These are phyloP conservation scores for Ceratothoa steindachneri DNA, from an alignment of 2,888 invertebrate genomes.

Conservation along the genomic window DNA sequence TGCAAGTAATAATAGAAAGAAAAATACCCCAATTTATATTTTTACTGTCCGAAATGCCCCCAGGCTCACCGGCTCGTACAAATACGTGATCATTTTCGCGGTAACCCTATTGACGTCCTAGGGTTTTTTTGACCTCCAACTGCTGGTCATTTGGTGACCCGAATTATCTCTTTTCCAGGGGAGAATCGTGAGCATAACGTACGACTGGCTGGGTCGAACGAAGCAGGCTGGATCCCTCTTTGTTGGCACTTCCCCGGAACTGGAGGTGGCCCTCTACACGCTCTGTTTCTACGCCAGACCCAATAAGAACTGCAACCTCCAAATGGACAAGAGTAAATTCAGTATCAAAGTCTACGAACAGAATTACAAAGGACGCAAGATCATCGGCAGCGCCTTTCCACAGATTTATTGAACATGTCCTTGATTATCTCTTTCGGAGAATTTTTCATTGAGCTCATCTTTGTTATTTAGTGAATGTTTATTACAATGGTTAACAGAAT, in stretches of 20 bases:
- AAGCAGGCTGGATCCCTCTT: constrained; percentile 76
- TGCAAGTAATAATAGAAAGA: too few species aligned
- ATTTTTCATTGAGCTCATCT: too few species aligned
- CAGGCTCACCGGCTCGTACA: neutral
- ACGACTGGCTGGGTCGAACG: constrained; percentile 63
- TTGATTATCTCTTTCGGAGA: too few species aligned
- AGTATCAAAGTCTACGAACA: constrained; percentile 70
- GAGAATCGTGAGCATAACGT: constrained; percentile 45
- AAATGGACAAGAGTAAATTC: constrained; percentile 67
- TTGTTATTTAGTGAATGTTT: too few species aligned
- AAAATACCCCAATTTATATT: too few species aligned
- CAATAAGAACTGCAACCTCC: constrained; percentile 69
- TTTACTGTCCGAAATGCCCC: neutral
- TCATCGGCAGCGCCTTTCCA: constrained; percentile 77
- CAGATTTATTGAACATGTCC: constrained; percentile 41
- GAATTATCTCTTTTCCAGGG: constrained; percentile 24
- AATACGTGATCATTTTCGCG: neutral
- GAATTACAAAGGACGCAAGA: constrained; percentile 69
- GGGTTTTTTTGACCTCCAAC: too few species aligned
- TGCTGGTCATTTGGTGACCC: too few species aligned
- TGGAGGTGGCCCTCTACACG: constrained; percentile 84
- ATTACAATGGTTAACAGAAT: too few species aligned
- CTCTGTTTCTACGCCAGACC: constrained; percentile 76
- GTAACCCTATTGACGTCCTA: too few species aligned
- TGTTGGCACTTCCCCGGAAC: constrained; percentile 81